Evolutionary conservation across 2,888 invertebrate species (phyloP), one percentile per base, ranked within the genome.

Genomic region (Reticulitermes lucifugus): DNA sequence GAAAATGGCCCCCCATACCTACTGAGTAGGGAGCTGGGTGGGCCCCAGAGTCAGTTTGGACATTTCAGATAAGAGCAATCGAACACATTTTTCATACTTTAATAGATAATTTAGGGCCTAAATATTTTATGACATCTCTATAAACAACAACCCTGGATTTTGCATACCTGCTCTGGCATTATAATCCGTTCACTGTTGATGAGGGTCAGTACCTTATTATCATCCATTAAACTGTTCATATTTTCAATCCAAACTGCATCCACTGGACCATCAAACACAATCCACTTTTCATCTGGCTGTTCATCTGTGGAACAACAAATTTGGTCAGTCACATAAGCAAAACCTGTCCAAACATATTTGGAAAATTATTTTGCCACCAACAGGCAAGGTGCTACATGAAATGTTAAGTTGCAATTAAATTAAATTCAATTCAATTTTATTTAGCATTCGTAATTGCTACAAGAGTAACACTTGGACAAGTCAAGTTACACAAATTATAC

Each of bases 201-300:
- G 82, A 98, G 91, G 14, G 98, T 98, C 22, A 98, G 90, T 88
- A 98, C 94, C 91, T 98, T 98, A 89, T 98, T 98, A 89, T 98
- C 98, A 89, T 98, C 98, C 95, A 98, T 94, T 83, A 98, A 98
- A 73, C 98, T 98, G 90, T 98, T 98, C 93, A 98, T 96, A 90
- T 98, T 98, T 91, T 98, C 98, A 88, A 98, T 98, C 98, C 98
- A 98, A 22, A 98, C 96, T 0, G 98, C 97, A 91, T 98, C 98
- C 0, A 98, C 98, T 0, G 98, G 98, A 0, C 98, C 98, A 90
- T 98, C 98, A 90, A 98, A 98, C 81, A 98, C 92, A 83, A 98
- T 95, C 98, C 98, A 98, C 89, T 98, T 98, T 89, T 95, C 94
- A 88, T 96, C 96, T 0, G 94, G 93, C 0, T 94, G 94, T 88